Base-by-base conservation (phyloP, 2,888 invertebrate genomes). In the Melinaea menophilus region DNA sequence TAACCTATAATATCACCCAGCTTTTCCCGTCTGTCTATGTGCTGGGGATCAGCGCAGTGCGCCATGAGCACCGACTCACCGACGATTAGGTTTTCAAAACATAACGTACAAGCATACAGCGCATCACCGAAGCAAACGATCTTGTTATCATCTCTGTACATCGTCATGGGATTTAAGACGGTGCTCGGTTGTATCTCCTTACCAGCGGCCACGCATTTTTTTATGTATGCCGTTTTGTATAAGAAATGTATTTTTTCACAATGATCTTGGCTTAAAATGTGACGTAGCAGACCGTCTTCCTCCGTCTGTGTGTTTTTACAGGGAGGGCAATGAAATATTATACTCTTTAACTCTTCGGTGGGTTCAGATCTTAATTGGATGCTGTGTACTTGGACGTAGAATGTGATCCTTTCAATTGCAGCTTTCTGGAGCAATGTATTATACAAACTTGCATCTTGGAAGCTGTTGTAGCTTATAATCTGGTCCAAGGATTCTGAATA, bases 91-190 rank as follows among this genome's bases (percentile, higher is more conserved):
- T 83, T 87, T 56, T 89, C 90, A 60, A 90, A 89, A 71, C 90
- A 90, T 1, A 90, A 69, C 0, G 91, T 81, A 60, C 90, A 90
- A 5, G 91, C 90, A 2, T 86, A 90, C 69, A 82, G 68, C 0
- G 86, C 86, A 71, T 90, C 89, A 0, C 90, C 90, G 2, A 90
- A 90, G 62, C 90, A 90, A 0, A 90, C 90, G 46, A 90, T 88
- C 69, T 90, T 90, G 68, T 90, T 90, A 2, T 82, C 83, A 80
- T 90, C 90, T 1, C 90, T 67, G 51, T 90, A 90, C 84, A 88
- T 81, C n/a, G 65, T 87, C 90, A 90, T 90, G 0, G 90, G 81
- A 59, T 90, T 90, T 2, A 90, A 68, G 0, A 90, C 81, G 0
- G 90, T 89, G 61, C 90, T 90, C 0, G 90, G 90, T 63, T 86